Conservation (phyloP, 2,888 invertebrate species). For the Nudaria mundana region DNA sequence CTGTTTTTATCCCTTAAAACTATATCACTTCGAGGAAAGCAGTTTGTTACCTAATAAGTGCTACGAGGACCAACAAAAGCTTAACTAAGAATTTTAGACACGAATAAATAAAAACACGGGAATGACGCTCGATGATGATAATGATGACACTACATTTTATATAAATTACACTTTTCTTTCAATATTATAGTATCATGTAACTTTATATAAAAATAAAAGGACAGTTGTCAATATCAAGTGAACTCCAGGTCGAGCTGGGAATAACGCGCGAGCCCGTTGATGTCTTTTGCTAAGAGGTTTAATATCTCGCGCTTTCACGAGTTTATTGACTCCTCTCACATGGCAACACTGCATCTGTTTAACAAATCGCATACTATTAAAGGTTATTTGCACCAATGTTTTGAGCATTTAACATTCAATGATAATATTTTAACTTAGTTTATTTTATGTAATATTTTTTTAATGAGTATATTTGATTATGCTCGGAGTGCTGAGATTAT, state of each 20-base stretch:
- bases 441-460: not conserved
- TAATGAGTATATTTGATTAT: not conserved
- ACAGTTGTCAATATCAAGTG: slow-evolving; percentile 33
- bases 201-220: no score
- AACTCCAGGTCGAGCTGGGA: slow-evolving; percentile 26
- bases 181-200: no score
- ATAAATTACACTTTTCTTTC: no score
- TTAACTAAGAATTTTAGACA: no score
- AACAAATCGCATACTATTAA: slow-evolving; percentile 6
- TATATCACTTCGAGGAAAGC: no score
- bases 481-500: no score
- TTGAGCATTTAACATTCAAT: slow-evolving; percentile 5
- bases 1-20: no score
- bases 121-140: no score
- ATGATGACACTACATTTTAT: no score
- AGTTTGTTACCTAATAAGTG: no score
- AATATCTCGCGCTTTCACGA: slow-evolving; percentile 57
- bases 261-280: slow-evolving; percentile 60
- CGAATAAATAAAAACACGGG: no score
- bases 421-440: not conserved
- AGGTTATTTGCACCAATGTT: slow-evolving; percentile 3
- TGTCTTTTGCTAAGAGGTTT: slow-evolving; percentile 70
- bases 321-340: slow-evolving; percentile 54
- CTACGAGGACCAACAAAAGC: no score
- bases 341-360: slow-evolving; percentile 18